These are phyloP conservation scores for Hemicordylus capensis DNA, from an alignment of 2,113 vertebrate species.

Conservation along the genomic window DNA sequence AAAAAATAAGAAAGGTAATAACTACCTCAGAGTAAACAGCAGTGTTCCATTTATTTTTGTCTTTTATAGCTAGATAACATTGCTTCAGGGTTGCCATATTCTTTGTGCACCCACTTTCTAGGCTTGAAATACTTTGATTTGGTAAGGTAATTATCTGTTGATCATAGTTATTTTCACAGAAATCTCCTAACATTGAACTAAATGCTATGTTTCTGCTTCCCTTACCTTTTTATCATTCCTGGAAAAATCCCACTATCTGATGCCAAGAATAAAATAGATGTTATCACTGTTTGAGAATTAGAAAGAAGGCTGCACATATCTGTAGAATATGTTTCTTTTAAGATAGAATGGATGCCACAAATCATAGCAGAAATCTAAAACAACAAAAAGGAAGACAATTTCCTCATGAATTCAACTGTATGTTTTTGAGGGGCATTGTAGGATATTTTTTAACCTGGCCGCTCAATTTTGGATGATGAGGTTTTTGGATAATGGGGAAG, in stretches of 20 bases:
- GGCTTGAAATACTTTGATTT: conserved; percentile 5
- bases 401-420: not conserved
- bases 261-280: not conserved
- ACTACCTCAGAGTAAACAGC: not conserved
- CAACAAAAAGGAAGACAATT: not conserved
- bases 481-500: not conserved
- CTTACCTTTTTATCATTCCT: not conserved
- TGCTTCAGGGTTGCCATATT: not conserved
- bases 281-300: not conserved
- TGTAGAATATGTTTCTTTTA: not conserved
- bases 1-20: not conserved
- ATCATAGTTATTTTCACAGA: conserved; percentile 11
- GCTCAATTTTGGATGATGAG: not conserved
- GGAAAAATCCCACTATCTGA: not conserved
- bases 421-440: not conserved
- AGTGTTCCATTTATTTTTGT: not conserved
- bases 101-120: not conserved
- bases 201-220: not conserved
- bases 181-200: conserved; percentile 1
- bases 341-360: not conserved
- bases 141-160: conserved; percentile 9
- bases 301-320: not conserved
- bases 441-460: not conserved
- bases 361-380: not conserved
- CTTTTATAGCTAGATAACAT: not conserved